A percentile compares a stretch with the other conserved stretches of the same genome.
These are phyloP conservation scores for Eulemur mongoz DNA, from an alignment of 2,797 vertebrate genomes.

Conservation along the genomic window DNA sequence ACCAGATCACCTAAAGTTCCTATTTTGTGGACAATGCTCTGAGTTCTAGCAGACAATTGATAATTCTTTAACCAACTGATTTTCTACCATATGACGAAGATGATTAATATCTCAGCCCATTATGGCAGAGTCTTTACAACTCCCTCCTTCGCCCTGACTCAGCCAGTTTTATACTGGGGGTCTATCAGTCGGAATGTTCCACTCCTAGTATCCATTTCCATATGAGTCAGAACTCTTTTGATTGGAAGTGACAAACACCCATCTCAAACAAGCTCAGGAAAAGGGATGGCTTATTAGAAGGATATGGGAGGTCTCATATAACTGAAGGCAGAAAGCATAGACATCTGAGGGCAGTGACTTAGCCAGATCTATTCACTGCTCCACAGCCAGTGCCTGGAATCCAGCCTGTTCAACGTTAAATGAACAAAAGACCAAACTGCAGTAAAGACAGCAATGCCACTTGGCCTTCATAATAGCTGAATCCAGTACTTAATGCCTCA, in stretches of 20 bases:
- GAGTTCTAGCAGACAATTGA: neutral
- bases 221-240: neutral
- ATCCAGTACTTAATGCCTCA: neutral
- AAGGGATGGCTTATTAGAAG: neutral
- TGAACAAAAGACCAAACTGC: neutral
- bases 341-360: neutral
- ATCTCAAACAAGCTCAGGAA: neutral
- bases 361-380: neutral
- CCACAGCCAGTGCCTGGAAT: neutral
- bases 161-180: neutral
- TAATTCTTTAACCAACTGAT: neutral
- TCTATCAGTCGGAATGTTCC: neutral
- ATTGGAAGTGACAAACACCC: neutral
- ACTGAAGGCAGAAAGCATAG: neutral
- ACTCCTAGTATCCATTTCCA: neutral
- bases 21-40: neutral
- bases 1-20: neutral
- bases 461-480: neutral
- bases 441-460: neutral
- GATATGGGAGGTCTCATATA: neutral
- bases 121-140: neutral
- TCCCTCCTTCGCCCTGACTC: neutral
- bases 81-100: neutral
- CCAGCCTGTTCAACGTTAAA: neutral
- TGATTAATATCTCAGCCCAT: neutral